phyloP scores from a whole-genome alignment of 1,140 invertebrate species.

The Pseudoatta argentina region DNA sequence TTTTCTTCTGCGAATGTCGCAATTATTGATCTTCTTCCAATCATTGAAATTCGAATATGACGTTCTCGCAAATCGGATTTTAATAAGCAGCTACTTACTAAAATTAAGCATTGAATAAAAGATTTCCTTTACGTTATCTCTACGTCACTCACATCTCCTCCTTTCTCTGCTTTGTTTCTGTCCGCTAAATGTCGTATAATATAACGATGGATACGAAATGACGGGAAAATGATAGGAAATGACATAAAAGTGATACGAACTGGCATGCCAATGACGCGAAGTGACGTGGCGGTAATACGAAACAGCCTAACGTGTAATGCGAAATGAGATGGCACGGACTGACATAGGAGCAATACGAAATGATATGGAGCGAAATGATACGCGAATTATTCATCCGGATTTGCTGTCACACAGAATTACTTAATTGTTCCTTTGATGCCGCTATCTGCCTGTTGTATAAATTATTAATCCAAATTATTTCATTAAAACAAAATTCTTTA shows the following conservation, averaged over 20 bases:
- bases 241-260: slow-evolving; percentile 57
- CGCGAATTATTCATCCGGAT: slow-evolving; percentile 30
- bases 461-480: not conserved
- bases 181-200: slow-evolving; percentile 16
- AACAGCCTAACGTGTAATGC: slow-evolving; percentile 47
- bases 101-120: slow-evolving; percentile 27
- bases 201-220: slow-evolving; percentile 47
- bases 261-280: slow-evolving; percentile 44
- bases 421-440: not conserved
- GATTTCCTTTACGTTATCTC: slow-evolving; percentile 13
- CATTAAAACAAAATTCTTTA: not conserved
- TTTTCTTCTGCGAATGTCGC: not conserved
- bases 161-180: not conserved
- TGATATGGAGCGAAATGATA: slow-evolving; percentile 48
- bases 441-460: not conserved
- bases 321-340: slow-evolving; percentile 47
- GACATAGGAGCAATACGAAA: slow-evolving; percentile 53
- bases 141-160: not conserved
- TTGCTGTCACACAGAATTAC: not conserved
- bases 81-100: slow-evolving; percentile 23
- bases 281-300: slow-evolving; percentile 53
- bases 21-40: too few species aligned
- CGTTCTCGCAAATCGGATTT: not conserved
- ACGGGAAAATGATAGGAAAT: slow-evolving; percentile 58
- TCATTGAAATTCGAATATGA: slow-evolving; percentile 19